A percentile compares a stretch with the other conserved stretches of the same genome.
Evolutionary conservation across 2,888 invertebrate genomes (phyloP).

Genomic region (Hipparchia semele): DNA sequence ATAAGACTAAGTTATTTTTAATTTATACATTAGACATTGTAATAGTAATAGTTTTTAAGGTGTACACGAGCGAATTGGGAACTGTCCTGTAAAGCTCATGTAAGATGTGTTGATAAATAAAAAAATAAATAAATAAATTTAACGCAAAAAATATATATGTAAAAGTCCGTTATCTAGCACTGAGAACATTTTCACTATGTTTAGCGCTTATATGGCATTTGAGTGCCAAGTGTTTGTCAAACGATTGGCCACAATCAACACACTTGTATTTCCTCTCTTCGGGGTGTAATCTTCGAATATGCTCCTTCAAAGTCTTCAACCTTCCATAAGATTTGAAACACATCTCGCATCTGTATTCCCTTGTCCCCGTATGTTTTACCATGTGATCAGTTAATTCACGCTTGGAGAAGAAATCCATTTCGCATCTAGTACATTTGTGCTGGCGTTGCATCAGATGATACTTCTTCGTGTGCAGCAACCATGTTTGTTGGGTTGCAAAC

Average conservation of each 20-base stretch:
- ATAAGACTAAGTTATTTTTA: no score
- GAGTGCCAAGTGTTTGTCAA: slow-evolving; percentile 56
- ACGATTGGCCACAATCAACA: slow-evolving; percentile 50
- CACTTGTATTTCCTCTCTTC: slow-evolving; percentile 47
- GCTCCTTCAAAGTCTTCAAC: slow-evolving; percentile 57
- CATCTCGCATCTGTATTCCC: slow-evolving; percentile 62
- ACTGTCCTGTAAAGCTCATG: no score
- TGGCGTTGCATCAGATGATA: slow-evolving; percentile 63
- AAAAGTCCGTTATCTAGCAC: slow-evolving; percentile 12
- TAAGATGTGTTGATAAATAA: no score
- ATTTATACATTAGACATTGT: no score
- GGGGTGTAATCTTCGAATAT: slow-evolving; percentile 49
- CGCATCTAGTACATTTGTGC: slow-evolving; percentile 66
- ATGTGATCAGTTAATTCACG: slow-evolving; percentile 50
- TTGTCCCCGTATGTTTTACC: slow-evolving; percentile 65
- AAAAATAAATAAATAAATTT: no score
- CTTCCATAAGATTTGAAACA: slow-evolving; percentile 58
- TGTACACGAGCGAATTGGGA: no score
- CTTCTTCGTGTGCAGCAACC: slow-evolving; percentile 52
- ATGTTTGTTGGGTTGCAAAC: slow-evolving; percentile 46
- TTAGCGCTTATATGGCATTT: slow-evolving; percentile 47
- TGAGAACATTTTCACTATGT: slow-evolving; percentile 25
- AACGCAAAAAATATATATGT: no score
- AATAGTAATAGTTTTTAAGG: no score
- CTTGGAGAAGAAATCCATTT: slow-evolving; percentile 55